These are phyloP conservation scores for Halocaridina rubra DNA, from an alignment of 2,888 invertebrate genomes.

Conservation along the genomic window DNA sequence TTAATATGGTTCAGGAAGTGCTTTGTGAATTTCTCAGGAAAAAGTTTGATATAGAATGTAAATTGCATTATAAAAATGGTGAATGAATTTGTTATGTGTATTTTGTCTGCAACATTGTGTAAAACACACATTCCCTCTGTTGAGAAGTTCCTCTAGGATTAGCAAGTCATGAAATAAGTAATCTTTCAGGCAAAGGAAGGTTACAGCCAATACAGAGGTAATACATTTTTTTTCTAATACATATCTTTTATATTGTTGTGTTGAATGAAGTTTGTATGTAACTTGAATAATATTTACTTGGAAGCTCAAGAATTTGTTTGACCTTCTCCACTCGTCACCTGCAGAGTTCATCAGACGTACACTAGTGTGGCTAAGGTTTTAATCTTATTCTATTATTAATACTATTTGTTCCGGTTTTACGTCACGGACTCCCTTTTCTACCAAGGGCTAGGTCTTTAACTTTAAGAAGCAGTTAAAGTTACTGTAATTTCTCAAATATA, in stretches of 20 bases:
- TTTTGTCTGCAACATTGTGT: background rate
- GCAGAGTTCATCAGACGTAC: too few relatives aligned
- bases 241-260: background rate
- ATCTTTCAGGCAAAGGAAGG: background rate
- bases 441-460: too few relatives aligned
- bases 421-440: too few relatives aligned
- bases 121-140: background rate
- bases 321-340: too few relatives aligned
- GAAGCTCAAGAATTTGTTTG: too few relatives aligned
- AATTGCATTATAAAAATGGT: conserved; percentile 24
- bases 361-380: too few relatives aligned
- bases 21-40: conserved; percentile 59
- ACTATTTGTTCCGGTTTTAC: too few relatives aligned
- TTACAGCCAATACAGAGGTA: background rate
- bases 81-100: background rate
- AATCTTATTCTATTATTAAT: too few relatives aligned
- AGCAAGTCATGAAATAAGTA: background rate
- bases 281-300: too few relatives aligned
- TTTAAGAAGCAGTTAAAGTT: too few relatives aligned
- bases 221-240: background rate
- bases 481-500: too few relatives aligned
- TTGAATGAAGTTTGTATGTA: background rate
- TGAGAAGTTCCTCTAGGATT: background rate
- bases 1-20: conserved; percentile 79
- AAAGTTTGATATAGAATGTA: conserved; percentile 21